A percentile compares a stretch with the other conserved stretches of the same genome.
Evolutionary conservation across 2,888 invertebrate species (phyloP).

Genomic region (Dioctria linearis): DNA sequence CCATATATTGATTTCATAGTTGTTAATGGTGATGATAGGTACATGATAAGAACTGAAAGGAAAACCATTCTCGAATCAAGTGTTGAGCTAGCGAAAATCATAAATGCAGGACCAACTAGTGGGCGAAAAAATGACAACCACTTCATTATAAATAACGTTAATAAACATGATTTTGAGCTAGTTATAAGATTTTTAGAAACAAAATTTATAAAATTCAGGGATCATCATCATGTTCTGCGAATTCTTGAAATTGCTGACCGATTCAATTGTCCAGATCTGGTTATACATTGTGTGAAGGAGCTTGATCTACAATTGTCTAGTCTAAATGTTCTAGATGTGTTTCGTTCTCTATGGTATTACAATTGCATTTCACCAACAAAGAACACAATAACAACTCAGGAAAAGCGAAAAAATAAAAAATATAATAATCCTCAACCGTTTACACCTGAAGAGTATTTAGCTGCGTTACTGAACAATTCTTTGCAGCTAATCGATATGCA

Average conservation of each 20-base stretch:
- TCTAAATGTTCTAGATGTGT: slow-evolving; percentile 69
- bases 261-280: slow-evolving; percentile 70
- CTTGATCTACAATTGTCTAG: slow-evolving; percentile 69
- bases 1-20: slow-evolving; percentile 70
- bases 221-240: slow-evolving; percentile 69
- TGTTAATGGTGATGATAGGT: slow-evolving; percentile 70
- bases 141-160: slow-evolving; percentile 69
- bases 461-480: slow-evolving; percentile 69
- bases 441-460: slow-evolving; percentile 69
- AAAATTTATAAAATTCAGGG: slow-evolving; percentile 69
- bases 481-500: slow-evolving; percentile 71
- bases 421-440: slow-evolving; percentile 66
- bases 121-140: slow-evolving; percentile 70
- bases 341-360: slow-evolving; percentile 69
- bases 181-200: slow-evolving; percentile 70
- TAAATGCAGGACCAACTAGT: slow-evolving; percentile 69
- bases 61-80: slow-evolving; percentile 69
- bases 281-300: slow-evolving; percentile 70
- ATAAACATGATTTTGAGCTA: slow-evolving; percentile 69
- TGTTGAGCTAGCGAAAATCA: slow-evolving; percentile 69
- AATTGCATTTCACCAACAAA: slow-evolving; percentile 66
- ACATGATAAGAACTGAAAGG: slow-evolving; percentile 69
- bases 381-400: slow-evolving; percentile 65
- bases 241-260: slow-evolving; percentile 70
- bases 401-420: slow-evolving; percentile 59